Conservation (phyloP, 1,140 invertebrate genomes). For the Geopemphigus sp. region DNA sequence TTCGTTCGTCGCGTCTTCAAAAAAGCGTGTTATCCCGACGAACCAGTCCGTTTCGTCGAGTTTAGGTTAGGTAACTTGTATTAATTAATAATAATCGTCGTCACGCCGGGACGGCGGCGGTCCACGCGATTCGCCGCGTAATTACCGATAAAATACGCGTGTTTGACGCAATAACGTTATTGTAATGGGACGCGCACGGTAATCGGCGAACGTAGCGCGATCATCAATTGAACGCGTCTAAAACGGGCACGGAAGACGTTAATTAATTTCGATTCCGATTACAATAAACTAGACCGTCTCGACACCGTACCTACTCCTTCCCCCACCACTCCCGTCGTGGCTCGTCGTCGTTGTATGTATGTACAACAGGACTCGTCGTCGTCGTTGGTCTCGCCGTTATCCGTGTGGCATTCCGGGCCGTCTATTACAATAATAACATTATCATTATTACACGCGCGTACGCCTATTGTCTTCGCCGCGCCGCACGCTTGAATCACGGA, state of each 20-base stretch:
- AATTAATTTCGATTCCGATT: conserved; percentile 39
- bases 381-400: not conserved
- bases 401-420: not conserved
- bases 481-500: conserved; percentile 9
- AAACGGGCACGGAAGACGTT: conserved; percentile 3
- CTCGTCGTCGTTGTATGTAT: not conserved
- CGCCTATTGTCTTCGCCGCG: not conserved
- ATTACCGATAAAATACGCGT: not conserved
- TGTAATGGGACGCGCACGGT: not conserved
- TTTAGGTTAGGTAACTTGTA: not conserved
- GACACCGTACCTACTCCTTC: not conserved
- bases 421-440: not conserved
- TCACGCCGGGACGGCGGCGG: no score
- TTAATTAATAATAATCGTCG: no score
- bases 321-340: no score
- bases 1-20: conserved; percentile 21
- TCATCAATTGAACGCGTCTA: not conserved
- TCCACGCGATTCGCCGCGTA: not conserved
- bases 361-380: not conserved
- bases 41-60: conserved; percentile 7
- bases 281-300: conserved; percentile 16
- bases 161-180: not conserved
- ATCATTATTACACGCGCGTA: not conserved
- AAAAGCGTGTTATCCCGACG: conserved; percentile 24
- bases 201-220: not conserved